Evolutionary conservation across 2,113 vertebrate species (phyloP).

Genomic region (Phrynosoma platyrhinos): DNA sequence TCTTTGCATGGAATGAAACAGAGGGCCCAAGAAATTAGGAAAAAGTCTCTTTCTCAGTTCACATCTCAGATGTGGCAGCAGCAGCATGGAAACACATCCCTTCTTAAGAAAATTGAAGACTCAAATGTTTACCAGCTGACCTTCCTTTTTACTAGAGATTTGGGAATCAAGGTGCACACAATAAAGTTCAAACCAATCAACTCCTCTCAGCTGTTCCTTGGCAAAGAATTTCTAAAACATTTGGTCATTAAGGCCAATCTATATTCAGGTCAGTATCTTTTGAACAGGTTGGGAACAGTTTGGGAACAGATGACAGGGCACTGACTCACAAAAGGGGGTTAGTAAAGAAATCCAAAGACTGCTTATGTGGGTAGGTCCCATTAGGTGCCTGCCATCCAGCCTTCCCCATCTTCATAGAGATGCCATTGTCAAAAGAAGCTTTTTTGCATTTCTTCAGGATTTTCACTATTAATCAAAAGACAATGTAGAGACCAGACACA

Average conservation of each 20-base stretch:
- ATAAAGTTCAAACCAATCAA: constrained; percentile 87
- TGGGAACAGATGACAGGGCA: constrained; percentile 82
- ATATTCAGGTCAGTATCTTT: constrained; percentile 84
- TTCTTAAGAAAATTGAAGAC: constrained; percentile 73
- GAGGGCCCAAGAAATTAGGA: constrained; percentile 51
- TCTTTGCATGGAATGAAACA: constrained; percentile 69
- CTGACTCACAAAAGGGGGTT: constrained; percentile 76
- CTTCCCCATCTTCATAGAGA: constrained; percentile 46
- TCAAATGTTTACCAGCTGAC: constrained; percentile 87
- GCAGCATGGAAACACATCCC: constrained; percentile 72
- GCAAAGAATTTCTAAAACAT: constrained; percentile 85
- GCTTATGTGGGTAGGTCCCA: constrained; percentile 73
- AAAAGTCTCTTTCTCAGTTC: constrained; percentile 66
- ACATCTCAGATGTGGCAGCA: constrained; percentile 63
- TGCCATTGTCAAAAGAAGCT: constrained; percentile 52
- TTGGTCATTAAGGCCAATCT: constrained; percentile 86
- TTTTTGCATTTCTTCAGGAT: constrained; percentile 42
- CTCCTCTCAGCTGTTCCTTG: constrained; percentile 85
- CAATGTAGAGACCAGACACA: background rate
- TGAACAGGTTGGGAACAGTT: constrained; percentile 84
- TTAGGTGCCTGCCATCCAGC: constrained; percentile 60
- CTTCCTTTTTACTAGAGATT: constrained; percentile 79
- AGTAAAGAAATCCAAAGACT: constrained; percentile 72
- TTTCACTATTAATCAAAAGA: constrained; percentile 17
- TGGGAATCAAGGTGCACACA: constrained; percentile 84